These are phyloP conservation scores for Pao palembangensis DNA, from an alignment of 2,113 vertebrate species.

Conservation along the genomic window DNA sequence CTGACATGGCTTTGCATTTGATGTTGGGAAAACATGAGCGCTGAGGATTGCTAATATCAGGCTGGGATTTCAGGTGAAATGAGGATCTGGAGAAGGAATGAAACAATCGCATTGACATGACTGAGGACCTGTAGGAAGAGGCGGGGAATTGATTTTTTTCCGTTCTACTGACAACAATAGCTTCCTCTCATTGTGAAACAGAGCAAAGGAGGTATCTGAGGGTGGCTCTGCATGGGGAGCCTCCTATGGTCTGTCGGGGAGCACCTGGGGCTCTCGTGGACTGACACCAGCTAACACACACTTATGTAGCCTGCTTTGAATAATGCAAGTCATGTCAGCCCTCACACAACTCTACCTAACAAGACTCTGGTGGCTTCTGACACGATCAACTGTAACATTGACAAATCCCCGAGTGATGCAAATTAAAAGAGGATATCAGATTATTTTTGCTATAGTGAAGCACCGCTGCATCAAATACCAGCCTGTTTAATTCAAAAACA, in stretches of 20 bases:
- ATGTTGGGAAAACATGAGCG: conserved; percentile 18
- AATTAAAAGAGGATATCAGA: conserved; percentile 68
- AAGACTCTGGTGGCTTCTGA: conserved; percentile 70
- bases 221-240: conserved; percentile 39
- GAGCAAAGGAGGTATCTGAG: conserved; percentile 16
- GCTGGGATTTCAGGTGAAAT: conserved; percentile 25
- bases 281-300: conserved; percentile 66
- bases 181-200: conserved; percentile 54
- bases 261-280: conserved; percentile 44
- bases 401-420: conserved; percentile 68
- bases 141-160: conserved; percentile 39
- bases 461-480: conserved; percentile 43
- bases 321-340: conserved; percentile 70
- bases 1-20: conserved; percentile 26
- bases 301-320: conserved; percentile 58
- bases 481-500: conserved; percentile 45
- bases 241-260: conserved; percentile 42
- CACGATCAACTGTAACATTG: conserved; percentile 63
- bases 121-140: conserved; percentile 26
- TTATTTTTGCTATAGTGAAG: conserved; percentile 52
- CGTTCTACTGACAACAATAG: conserved; percentile 25
- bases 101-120: conserved; percentile 31
- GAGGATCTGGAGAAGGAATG: not conserved
- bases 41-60: conserved; percentile 15
- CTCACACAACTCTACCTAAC: conserved; percentile 68